phyloP scores from a whole-genome alignment of 2,113 vertebrate species.

The Malurus melanocephalus region DNA sequence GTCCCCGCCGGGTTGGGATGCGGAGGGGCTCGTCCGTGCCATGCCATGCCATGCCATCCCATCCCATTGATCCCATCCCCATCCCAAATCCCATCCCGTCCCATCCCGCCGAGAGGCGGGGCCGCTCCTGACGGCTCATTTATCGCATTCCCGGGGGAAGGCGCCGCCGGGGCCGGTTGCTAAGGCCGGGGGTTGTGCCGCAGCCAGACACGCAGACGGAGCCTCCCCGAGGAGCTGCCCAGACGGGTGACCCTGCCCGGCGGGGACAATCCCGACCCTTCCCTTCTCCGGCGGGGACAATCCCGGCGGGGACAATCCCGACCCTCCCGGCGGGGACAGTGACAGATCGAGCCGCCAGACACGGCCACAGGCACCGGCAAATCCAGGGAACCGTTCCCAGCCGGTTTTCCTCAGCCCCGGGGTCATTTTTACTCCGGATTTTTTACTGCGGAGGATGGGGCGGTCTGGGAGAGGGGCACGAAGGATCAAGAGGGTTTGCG shows the following conservation, averaged over 20 bases:
- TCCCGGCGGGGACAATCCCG: no score
- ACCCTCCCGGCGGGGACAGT: conserved; percentile 32
- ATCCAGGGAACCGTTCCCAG: not conserved
- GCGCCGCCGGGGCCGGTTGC: conserved; percentile 59
- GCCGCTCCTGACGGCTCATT: conserved; percentile 31
- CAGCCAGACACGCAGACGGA: conserved; percentile 75
- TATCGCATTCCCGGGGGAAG: not conserved
- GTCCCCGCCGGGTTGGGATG: not conserved
- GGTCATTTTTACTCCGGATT: not conserved
- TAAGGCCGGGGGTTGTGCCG: conserved; percentile 55
- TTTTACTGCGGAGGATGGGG: no score
- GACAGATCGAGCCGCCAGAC: conserved; percentile 8
- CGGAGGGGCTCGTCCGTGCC: not conserved
- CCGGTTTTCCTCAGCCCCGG: not conserved
- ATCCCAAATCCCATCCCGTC: no score
- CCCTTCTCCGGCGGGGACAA: no score
- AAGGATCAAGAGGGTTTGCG: no score
- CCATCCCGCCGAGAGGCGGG: no score
- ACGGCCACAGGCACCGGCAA: not conserved
- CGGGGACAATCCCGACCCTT: not conserved
- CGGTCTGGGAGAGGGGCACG: no score
- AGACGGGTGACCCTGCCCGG: conserved; percentile 78
- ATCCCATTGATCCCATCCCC: not conserved
- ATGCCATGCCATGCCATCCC: not conserved
- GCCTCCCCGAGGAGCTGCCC: conserved; percentile 74